phyloP scores from a whole-genome alignment of 1,140 invertebrate genomes.

The Babylonia areolata region DNA sequence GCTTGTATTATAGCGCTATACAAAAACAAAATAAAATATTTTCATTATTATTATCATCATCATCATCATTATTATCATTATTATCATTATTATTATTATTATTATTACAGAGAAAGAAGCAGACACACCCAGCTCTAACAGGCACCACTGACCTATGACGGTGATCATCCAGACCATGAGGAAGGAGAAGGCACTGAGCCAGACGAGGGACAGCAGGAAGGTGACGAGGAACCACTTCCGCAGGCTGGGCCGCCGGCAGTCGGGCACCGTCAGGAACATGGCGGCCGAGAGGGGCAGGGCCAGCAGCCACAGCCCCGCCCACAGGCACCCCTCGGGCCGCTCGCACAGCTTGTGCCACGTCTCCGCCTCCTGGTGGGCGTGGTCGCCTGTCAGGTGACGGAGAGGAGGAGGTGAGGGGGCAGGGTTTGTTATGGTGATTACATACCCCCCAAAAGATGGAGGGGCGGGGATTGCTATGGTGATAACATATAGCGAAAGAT shows the following conservation, averaged over 20 bases:
- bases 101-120: too few relatives aligned
- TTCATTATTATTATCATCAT: too few relatives aligned
- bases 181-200: constrained; percentile 92
- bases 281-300: constrained; percentile 78
- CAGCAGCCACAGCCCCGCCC: constrained; percentile 81
- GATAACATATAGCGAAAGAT: too few relatives aligned
- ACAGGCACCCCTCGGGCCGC: constrained; percentile 60
- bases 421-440: too few relatives aligned
- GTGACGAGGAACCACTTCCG: constrained; percentile 89
- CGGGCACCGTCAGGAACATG: constrained; percentile 86
- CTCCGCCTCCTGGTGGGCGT: constrained; percentile 41
- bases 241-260: constrained; percentile 84
- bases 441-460: too few relatives aligned
- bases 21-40: too few relatives aligned
- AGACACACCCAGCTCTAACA: too few relatives aligned
- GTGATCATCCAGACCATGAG: constrained; percentile 95
- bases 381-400: constrained; percentile 22
- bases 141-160: constrained; percentile 85
- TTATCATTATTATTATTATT: too few relatives aligned
- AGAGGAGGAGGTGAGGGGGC: too few relatives aligned
- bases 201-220: constrained; percentile 91
- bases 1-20: too few relatives aligned
- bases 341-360: constrained; percentile 61
- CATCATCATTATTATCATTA: too few relatives aligned
- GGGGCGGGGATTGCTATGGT: too few relatives aligned